Percentiles rank a stretch among this genome's conserved stretches.
These are phyloP conservation scores for Australoheros scitulus DNA, from an alignment of 2,113 vertebrate species.

Conservation along the genomic window DNA sequence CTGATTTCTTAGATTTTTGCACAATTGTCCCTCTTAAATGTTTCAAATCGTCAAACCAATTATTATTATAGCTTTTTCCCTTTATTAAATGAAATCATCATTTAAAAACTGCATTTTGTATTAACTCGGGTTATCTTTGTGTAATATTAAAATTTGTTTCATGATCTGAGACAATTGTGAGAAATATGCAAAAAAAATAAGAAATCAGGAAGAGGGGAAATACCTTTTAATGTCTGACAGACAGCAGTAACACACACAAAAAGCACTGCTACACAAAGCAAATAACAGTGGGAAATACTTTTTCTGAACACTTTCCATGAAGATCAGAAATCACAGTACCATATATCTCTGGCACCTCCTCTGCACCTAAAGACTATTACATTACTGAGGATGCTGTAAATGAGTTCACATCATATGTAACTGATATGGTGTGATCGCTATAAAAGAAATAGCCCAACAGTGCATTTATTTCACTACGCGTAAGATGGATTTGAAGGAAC, in stretches of 20 bases:
- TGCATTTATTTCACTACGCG: neutral
- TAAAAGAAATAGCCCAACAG: neutral
- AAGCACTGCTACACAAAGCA: no score
- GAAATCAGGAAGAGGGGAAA: neutral
- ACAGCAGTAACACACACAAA: no score
- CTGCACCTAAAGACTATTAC: neutral
- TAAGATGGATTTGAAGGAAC: neutral
- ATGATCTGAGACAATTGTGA: neutral
- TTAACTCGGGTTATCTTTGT: no score
- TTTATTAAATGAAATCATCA: no score
- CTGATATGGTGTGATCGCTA: neutral
- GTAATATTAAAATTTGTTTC: neutral
- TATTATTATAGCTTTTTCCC: neutral
- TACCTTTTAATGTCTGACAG: neutral
- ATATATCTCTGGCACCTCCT: neutral
- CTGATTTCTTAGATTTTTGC: neutral
- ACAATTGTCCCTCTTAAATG: accelerated
- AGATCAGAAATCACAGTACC: neutral
- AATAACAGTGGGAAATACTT: no score
- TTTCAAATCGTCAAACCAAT: neutral
- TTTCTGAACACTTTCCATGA: neutral
- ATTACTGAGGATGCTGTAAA: neutral
- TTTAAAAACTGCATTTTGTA: no score
- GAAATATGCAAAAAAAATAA: neutral
- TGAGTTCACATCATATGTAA: neutral